Conservation (phyloP, 1,140 invertebrate species). For the Anastrepha ludens region DNA sequence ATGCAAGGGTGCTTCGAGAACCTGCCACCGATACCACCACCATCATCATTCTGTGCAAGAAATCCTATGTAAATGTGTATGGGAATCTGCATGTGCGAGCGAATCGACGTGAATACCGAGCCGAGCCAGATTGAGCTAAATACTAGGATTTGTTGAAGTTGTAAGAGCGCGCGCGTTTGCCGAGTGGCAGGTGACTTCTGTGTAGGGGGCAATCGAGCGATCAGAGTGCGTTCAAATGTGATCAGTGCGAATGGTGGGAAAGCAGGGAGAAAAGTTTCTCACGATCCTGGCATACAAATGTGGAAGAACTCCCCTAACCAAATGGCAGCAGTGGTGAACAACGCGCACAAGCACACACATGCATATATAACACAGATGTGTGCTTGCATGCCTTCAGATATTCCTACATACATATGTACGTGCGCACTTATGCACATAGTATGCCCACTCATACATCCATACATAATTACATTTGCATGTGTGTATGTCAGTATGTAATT, state of each 20-base stretch:
- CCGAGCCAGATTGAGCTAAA: conserved; percentile 13
- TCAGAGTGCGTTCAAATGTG: neutral
- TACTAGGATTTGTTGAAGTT: neutral
- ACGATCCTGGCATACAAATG: conserved; percentile 62
- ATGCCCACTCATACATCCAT: no score
- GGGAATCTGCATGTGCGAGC: conserved; percentile 33
- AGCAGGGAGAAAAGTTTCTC: conserved; percentile 72
- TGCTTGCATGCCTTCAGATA: neutral
- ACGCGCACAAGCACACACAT: neutral
- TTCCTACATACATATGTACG: no score
- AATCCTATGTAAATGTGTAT: neutral
- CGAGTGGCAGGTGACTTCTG: conserved; percentile 55
- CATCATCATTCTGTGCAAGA: neutral
- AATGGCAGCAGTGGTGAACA: conserved; percentile 43
- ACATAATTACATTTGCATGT: neutral
- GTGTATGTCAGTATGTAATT: neutral
- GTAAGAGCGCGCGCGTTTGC: conserved; percentile 46
- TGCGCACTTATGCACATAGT: no score
- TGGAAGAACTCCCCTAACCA: conserved; percentile 29
- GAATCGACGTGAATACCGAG: neutral
- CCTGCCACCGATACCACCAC: conserved; percentile 19
- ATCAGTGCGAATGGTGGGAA: conserved; percentile 68
- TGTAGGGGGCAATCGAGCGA: conserved; percentile 51
- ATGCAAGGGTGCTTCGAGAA: conserved; percentile 32
- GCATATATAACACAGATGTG: neutral